phyloP scores from a whole-genome alignment of 2,888 invertebrate species.

The Macrosiphum euphorbiae region DNA sequence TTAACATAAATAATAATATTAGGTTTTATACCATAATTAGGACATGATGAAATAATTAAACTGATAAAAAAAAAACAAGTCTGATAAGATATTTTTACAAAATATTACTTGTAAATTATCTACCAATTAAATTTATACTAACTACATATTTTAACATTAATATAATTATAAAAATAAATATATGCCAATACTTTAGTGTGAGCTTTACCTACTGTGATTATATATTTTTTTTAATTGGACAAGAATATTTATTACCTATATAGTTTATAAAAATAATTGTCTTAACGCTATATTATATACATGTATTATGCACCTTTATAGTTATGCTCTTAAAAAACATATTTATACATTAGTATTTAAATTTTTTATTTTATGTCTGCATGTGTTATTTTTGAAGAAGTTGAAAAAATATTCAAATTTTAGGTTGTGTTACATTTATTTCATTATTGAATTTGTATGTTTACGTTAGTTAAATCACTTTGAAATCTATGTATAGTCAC shows the following conservation, averaged over 20 bases:
- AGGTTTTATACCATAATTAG: neutral
- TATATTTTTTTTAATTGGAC: neutral
- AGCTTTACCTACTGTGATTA: neutral
- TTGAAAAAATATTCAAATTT: neutral
- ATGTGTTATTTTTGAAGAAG: neutral
- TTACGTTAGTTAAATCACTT: neutral
- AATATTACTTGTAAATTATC: conserved; percentile 1
- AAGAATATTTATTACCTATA: neutral
- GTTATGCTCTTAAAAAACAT: neutral
- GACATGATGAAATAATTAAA: neutral
- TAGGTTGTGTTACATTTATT: neutral
- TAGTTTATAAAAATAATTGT: neutral
- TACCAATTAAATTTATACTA: neutral
- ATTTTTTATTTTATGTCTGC: neutral
- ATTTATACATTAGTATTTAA: neutral
- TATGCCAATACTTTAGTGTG: neutral
- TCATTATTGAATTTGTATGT: neutral
- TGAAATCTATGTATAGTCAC: neutral
- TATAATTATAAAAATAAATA: neutral
- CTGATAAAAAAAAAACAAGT: neutral
- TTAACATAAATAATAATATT: neutral
- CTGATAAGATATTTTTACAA: neutral
- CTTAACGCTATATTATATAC: neutral
- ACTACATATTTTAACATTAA: no score
- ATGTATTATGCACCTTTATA: neutral